Conservation (phyloP, 2,113 vertebrate genomes). For the Macrotus californicus region DNA sequence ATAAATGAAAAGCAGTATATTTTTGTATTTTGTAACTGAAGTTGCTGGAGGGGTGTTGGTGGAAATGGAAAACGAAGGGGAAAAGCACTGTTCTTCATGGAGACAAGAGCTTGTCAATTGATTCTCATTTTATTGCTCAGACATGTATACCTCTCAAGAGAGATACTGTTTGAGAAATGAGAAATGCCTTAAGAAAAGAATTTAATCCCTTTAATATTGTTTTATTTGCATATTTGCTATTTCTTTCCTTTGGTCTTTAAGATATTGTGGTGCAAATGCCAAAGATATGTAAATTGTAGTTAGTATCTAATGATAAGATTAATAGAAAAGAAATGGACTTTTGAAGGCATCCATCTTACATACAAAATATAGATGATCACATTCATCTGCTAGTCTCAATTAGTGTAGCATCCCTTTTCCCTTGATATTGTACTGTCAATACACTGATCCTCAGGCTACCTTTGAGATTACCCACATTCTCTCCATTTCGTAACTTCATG, state of each 20-base stretch:
- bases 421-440: neutral
- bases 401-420: neutral
- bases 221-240: neutral
- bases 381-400: neutral
- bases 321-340: neutral
- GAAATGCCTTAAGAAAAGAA: neutral
- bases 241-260: neutral
- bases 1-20: neutral
- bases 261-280: neutral
- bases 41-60: neutral
- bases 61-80: neutral
- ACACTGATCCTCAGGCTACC: neutral
- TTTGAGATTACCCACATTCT: neutral
- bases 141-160: neutral
- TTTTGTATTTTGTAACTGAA: neutral
- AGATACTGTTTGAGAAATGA: neutral
- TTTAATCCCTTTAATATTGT: neutral
- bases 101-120: neutral
- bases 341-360: neutral
- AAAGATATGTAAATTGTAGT: neutral
- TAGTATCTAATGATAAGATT: neutral
- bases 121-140: slow-evolving; percentile 28
- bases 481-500: neutral
- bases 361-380: neutral
- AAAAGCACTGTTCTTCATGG: neutral